phyloP scores from a whole-genome alignment of 2,797 vertebrate species.

The Pseudochromis fuscus region DNA sequence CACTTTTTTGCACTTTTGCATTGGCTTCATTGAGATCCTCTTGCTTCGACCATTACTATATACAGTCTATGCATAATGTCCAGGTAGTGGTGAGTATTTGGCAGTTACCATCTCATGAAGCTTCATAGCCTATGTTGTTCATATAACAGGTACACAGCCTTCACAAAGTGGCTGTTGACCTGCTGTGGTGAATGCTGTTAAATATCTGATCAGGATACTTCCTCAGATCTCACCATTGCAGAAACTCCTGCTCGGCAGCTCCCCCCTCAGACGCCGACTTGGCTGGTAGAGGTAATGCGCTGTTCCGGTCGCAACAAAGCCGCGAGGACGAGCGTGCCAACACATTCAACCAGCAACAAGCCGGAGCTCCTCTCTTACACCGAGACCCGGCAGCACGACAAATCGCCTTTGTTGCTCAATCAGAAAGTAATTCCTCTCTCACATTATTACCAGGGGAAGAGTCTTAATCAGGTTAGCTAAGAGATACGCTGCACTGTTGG shows the following conservation, averaged over 20 bases:
- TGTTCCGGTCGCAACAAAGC: slow-evolving; percentile 39
- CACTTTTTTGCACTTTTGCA: too few species aligned
- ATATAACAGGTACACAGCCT: not conserved
- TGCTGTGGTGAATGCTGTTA: too few species aligned
- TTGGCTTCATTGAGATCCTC: too few species aligned
- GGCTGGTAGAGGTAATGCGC: slow-evolving; percentile 14
- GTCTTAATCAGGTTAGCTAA: slow-evolving; percentile 29
- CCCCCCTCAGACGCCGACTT: not conserved
- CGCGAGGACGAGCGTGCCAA: not conserved
- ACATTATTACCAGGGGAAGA: slow-evolving; percentile 5
- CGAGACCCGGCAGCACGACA: slow-evolving; percentile 33
- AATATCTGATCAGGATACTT: not conserved
- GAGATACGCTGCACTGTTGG: slow-evolving; percentile 6
- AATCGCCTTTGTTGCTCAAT: slow-evolving; percentile 49
- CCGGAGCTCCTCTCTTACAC: slow-evolving; percentile 24
- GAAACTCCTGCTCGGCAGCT: not conserved
- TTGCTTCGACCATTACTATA: not conserved
- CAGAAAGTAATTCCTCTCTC: slow-evolving; percentile 39
- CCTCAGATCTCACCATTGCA: not conserved
- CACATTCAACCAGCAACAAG: slow-evolving; percentile 29
- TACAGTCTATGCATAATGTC: not conserved
- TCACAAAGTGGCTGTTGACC: too few species aligned
- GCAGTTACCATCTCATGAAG: not conserved
- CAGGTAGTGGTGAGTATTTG: not conserved
- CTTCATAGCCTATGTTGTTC: not conserved